phyloP scores from a whole-genome alignment of 2,113 vertebrate genomes.

The Perca flavescens region DNA sequence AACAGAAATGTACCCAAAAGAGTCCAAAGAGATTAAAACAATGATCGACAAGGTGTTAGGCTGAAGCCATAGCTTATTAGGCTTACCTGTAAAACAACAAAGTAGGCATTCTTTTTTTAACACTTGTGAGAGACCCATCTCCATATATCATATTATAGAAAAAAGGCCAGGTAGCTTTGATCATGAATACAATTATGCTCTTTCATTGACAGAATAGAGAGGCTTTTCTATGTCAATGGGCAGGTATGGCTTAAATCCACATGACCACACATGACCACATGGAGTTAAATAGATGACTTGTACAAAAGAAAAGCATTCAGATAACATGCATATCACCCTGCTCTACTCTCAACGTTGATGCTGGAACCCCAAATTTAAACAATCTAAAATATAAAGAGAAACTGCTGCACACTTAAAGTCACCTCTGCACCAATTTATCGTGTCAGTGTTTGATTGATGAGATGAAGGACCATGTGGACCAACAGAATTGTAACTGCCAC shows the following conservation, averaged over 20 bases:
- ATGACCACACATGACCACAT: neutral
- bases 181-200: conserved; percentile 39
- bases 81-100: conserved; percentile 6
- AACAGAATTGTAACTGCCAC: conserved; percentile 51
- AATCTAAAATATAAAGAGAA: conserved; percentile 51
- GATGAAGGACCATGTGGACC: conserved; percentile 30
- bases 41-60: neutral
- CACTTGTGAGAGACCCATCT: conserved; percentile 21
- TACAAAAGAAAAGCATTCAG: conserved; percentile 22
- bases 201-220: conserved; percentile 38
- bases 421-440: conserved; percentile 49
- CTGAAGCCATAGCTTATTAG: neutral
- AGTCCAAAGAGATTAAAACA: neutral
- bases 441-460: conserved; percentile 67
- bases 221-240: conserved; percentile 37
- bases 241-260: conserved; percentile 27
- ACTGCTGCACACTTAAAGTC: conserved; percentile 44
- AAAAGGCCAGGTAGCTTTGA: conserved; percentile 38
- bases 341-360: conserved; percentile 19
- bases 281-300: conserved; percentile 41
- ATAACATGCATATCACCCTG: conserved; percentile 27
- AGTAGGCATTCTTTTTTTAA: neutral
- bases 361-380: conserved; percentile 22
- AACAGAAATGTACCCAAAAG: neutral
- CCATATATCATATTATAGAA: neutral